Base-by-base conservation (phyloP, 2,113 vertebrate genomes). In the Oreotragus oreotragus region DNA sequence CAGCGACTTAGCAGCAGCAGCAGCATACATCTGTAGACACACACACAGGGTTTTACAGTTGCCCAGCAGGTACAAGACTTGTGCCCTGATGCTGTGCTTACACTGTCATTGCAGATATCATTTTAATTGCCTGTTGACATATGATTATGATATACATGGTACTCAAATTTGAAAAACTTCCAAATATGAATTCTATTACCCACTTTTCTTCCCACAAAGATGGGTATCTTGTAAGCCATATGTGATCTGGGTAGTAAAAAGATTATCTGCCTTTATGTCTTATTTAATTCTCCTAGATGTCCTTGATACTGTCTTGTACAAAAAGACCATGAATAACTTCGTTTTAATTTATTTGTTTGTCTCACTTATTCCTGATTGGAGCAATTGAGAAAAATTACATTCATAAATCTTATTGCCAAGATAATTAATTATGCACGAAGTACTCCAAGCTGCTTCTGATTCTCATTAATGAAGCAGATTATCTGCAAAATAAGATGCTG, bases 381-480 rank as follows among this genome's bases (percentile, higher is more conserved):
- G 95, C 36, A 45, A 98, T 95, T 97, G 97, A 97, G 97, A 98
- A 98, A 98, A 98, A 97, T 95, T 98, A 96, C 87, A 98, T 98
- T 98, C 88, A 97, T 98, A 98, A 97, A 97, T 98, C 89, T 96
- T 98, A 87, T 98, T 98, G 91, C 93, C 95, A 94, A 97, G 45
- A 81, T 96, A 98, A 98, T 62, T 97, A 98, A 98, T 98, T 98
- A 98, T 97, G 97, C 92, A 98, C 51, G 7, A 98, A 98, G 95
- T 97, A 98, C 51, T 62, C 57, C 96, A 98, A 96, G 97, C 94
- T 97, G 97, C 88, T 96, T 98, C 96, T 98, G 90, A 97, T 98
- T 98, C 98, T 98, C 96, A 98, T 97, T 98, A 98, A 98, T 96
- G 66, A 98, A 96, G 95, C 89, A 97, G 86, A 96, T 97, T 95